Percentiles rank a stretch among this genome's conserved stretches.
Conservation (phyloP, 2,797 vertebrate species). For the Crocodylus rhombifer region DNA sequence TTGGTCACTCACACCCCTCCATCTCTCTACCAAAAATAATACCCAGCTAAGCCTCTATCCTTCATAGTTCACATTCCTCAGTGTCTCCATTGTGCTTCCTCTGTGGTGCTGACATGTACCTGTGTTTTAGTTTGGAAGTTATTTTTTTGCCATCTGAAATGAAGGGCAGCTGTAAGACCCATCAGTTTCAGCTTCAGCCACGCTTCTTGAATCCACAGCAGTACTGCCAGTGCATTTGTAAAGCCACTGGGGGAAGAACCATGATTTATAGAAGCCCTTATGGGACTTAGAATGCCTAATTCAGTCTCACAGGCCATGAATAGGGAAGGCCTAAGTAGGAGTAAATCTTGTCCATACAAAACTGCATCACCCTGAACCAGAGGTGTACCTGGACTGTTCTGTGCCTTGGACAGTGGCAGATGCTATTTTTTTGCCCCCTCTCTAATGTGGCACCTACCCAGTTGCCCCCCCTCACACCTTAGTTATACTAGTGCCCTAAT, state of each 20-base stretch:
- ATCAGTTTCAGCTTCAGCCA: rapidly evolving
- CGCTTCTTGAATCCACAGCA: background rate
- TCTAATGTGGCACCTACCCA: no score
- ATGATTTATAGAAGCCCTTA: background rate
- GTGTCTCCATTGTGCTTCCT: background rate
- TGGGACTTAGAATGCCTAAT: background rate
- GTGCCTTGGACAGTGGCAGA: no score
- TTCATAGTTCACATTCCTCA: background rate
- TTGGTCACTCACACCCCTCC: no score
- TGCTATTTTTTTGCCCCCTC: no score
- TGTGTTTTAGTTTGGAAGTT: background rate
- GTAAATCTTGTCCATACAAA: background rate
- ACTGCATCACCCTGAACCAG: background rate
- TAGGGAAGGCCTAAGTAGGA: background rate
- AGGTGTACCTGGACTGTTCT: no score
- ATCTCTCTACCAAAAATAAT: no score
- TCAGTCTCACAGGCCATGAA: background rate
- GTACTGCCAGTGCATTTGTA: background rate
- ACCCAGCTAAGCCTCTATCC: no score
- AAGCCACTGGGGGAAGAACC: background rate
- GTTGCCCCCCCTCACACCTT: no score
- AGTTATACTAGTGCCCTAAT: no score
- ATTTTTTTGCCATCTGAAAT: background rate
- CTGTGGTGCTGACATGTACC: background rate
- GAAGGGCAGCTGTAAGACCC: background rate